A percentile compares a stretch with the other conserved stretches of the same genome.
Evolutionary conservation across 2,797 vertebrate species (phyloP).

Genomic region (Erithacus rubecula): DNA sequence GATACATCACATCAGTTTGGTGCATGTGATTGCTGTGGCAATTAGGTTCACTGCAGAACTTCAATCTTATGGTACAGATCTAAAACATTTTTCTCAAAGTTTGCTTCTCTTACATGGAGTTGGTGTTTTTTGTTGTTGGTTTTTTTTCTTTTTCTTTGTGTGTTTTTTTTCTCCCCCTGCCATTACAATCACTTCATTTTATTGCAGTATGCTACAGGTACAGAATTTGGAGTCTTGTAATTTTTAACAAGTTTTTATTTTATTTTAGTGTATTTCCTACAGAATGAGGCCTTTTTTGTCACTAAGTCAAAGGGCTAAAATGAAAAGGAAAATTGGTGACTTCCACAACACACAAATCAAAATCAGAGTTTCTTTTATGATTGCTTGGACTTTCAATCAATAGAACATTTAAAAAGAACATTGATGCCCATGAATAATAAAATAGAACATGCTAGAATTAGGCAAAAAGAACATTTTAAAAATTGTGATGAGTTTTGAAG

Average conservation of each 20-base stretch:
- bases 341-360: constrained; percentile 2
- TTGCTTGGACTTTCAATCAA: constrained; percentile 15
- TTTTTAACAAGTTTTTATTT: neutral
- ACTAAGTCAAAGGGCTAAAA: neutral
- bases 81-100: neutral
- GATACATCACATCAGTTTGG: neutral
- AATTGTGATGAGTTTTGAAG: constrained; percentile 36
- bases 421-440: constrained; percentile 17
- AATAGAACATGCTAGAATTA: neutral
- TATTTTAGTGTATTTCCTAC: neutral
- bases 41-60: neutral
- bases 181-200: neutral
- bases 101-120: neutral
- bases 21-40: neutral
- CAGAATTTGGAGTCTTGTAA: neutral
- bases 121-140: neutral
- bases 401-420: constrained; percentile 5
- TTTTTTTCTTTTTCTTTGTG: rapidly evolving
- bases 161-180: rapidly evolving
- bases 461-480: neutral
- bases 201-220: neutral
- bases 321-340: neutral
- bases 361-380: constrained; percentile 29
- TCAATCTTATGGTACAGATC: neutral
- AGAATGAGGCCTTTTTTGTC: neutral